phyloP scores from a whole-genome alignment of 1,140 invertebrate genomes.

The Littorina saxatilis region DNA sequence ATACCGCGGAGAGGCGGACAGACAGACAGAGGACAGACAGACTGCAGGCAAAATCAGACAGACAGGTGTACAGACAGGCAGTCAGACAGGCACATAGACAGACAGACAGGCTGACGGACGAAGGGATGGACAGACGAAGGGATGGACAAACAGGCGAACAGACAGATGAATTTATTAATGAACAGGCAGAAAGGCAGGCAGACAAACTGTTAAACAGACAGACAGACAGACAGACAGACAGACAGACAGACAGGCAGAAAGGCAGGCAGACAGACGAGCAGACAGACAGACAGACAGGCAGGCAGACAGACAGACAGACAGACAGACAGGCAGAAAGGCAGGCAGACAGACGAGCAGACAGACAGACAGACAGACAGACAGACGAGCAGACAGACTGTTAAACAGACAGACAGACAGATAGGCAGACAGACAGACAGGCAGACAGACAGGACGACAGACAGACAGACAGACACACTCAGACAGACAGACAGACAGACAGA shows the following conservation, averaged over 20 bases:
- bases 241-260: not conserved
- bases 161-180: not conserved
- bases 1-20: not conserved
- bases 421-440: too few species aligned
- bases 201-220: not conserved
- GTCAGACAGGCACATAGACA: constrained; percentile 1
- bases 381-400: too few species aligned
- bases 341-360: not conserved
- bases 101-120: not conserved
- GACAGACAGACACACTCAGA: too few species aligned
- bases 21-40: not conserved
- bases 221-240: not conserved
- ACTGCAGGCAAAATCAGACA: not conserved
- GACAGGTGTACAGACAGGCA: not conserved
- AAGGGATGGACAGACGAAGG: not conserved
- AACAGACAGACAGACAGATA: too few species aligned
- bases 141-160: not conserved
- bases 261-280: too few species aligned
- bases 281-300: not conserved
- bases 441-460: too few species aligned
- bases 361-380: too few species aligned
- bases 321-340: not conserved
- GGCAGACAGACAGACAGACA: not conserved
- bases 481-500: not conserved
- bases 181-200: too few species aligned